Evolutionary conservation across 1,140 invertebrate species (phyloP), one percentile per base, ranked within the genome.

Genomic region (Hycleus phaleratus): DNA sequence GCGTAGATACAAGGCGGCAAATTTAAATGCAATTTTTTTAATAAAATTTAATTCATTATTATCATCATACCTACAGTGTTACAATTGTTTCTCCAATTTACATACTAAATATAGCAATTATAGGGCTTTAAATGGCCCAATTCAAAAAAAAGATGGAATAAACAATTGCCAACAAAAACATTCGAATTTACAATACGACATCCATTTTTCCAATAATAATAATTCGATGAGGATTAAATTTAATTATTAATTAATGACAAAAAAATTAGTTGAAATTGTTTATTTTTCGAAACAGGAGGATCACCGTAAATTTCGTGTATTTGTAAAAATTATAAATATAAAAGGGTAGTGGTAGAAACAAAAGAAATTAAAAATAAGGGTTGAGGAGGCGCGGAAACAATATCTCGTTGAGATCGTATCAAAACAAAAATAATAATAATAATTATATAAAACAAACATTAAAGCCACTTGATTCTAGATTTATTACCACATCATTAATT

Each of bases 41-140:
- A 64, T 64, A 64, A 64, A 64, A 64, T 64, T 64, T 64, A 64
- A 56, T 64, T 64, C 58, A 64, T 18, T 18, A 18, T 18, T 18
- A 57, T 60, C 61, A 64, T 49, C 46, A 61, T 58, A 54, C 60
- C 60, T 64, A 62, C 46, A 56, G 60, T 61, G 55, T 64, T 59
- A 64, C 62, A 61, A 40, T 62, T 49, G 18, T 18, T 18, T 18
- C 18, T 56, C 38, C 47, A 64, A 64, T 64, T 64, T 64, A 64
- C 57, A 62, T 64, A 61, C 46, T 54, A 32, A 46, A 46, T 46
- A 43, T 54, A 24, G 46, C 40, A 43, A n/a, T n/a, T n/a, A n/a
- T 46, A 39, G 10, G 10, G 9, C 38, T 7, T 7, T 39, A 2
- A 7, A 39, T 39, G 6, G 1, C 6, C 6, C 38, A 42, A 45